Conservation (phyloP, 2,113 vertebrate genomes). For the Gopherus evgoodei region DNA sequence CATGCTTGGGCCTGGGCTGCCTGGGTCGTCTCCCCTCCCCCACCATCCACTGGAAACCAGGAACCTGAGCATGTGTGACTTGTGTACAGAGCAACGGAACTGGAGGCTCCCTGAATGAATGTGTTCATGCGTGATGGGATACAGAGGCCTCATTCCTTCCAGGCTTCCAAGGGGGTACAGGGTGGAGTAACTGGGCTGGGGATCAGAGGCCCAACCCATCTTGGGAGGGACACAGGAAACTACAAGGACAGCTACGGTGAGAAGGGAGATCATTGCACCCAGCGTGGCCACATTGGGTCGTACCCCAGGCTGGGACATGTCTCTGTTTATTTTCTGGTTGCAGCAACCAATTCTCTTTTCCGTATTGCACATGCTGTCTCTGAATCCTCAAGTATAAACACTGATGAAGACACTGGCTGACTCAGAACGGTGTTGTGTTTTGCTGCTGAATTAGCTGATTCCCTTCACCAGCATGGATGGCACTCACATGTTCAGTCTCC, state of each 20-base stretch:
- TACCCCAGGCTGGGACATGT: background rate
- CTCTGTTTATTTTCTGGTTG: background rate
- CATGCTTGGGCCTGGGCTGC: background rate
- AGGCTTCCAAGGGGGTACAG: rapidly evolving
- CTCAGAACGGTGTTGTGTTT: background rate
- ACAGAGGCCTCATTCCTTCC: rapidly evolving
- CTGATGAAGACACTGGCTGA: background rate
- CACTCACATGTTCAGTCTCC: background rate
- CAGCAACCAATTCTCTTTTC: background rate
- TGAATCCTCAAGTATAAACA: background rate
- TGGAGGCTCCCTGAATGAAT: rapidly evolving
- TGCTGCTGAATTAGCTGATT: background rate
- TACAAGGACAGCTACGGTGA: background rate
- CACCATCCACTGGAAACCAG: rapidly evolving
- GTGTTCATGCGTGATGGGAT: background rate
- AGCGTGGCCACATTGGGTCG: background rate
- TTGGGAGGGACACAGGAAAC: background rate
- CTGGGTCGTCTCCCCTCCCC: background rate
- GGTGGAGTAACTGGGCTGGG: background rate
- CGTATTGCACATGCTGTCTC: background rate
- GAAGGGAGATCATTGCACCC: background rate
- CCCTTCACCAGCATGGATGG: background rate
- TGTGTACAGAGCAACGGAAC: rapidly evolving
- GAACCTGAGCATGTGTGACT: background rate
- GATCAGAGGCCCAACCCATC: background rate